Evolutionary conservation across 2,797 vertebrate genomes (phyloP).

Genomic region (Enteromius mattozi): DNA sequence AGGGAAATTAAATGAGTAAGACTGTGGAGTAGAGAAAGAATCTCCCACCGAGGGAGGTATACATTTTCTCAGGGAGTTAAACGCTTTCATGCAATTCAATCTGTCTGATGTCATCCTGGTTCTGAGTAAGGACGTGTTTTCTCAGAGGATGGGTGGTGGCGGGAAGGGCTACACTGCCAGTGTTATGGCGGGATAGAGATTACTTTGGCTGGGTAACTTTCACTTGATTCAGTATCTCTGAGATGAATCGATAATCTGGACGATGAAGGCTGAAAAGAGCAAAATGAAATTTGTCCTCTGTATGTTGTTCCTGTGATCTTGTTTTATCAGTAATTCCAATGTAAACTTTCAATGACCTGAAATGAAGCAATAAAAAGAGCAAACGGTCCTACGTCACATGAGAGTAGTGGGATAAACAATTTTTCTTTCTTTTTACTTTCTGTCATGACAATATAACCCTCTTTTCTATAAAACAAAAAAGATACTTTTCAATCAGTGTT

Average conservation of each 20-base stretch:
- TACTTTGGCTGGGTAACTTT: conserved; percentile 11
- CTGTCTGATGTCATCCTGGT: conserved; percentile 50
- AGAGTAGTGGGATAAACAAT: not conserved
- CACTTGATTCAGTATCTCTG: not conserved
- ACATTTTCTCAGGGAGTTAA: conserved; percentile 57
- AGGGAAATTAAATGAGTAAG: conserved; percentile 63
- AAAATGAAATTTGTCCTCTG: not conserved
- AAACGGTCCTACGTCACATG: not conserved
- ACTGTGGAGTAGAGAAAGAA: conserved; percentile 33
- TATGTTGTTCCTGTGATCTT: not conserved
- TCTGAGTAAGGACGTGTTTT: conserved; percentile 21
- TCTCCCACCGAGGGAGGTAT: conserved; percentile 52
- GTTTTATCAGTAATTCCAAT: not conserved
- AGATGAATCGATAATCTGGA: not conserved
- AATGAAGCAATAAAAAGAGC: not conserved
- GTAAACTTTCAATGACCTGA: not conserved
- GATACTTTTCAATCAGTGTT: not conserved
- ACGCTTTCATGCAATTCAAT: conserved; percentile 53
- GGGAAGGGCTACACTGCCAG: not conserved
- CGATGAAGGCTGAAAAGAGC: not conserved
- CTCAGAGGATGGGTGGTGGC: conserved; percentile 14
- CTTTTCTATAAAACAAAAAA: not conserved
- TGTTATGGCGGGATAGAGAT: conserved; percentile 3
- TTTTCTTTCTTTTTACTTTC: not conserved
- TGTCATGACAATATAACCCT: not conserved